These are phyloP conservation scores for Prenolepis imparis DNA, from an alignment of 2,888 invertebrate genomes.

Conservation along the genomic window DNA sequence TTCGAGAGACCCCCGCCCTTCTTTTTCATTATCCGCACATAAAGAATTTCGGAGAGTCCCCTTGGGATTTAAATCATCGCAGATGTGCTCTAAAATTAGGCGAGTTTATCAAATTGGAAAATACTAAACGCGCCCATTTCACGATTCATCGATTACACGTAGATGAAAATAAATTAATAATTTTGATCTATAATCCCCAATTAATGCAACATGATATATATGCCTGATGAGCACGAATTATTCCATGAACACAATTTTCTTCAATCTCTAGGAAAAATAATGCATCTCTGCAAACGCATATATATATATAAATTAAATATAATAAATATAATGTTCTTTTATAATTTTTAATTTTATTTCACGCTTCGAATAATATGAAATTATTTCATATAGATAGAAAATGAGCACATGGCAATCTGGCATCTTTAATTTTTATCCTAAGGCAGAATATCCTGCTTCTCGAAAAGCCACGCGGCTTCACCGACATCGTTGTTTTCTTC, in stretches of 20 bases:
- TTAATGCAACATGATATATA: conserved; percentile 54
- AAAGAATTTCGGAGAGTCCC: conserved; percentile 56
- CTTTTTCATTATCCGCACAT: conserved; percentile 75
- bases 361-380: too few relatives aligned
- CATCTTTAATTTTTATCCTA: conserved; percentile 70
- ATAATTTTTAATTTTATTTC: too few relatives aligned
- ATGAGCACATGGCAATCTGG: conserved; percentile 40
- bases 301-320: too few relatives aligned
- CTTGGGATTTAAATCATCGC: conserved; percentile 71
- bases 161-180: too few relatives aligned
- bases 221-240: too few relatives aligned
- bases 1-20: conserved; percentile 42
- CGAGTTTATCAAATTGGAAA: conserved; percentile 27
- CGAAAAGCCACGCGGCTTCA: conserved; percentile 61
- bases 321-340: too few relatives aligned
- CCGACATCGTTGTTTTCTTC: conserved; percentile 40
- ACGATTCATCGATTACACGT: too few relatives aligned
- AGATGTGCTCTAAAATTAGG: conserved; percentile 77
- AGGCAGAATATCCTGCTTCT: conserved; percentile 73
- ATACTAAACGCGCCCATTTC: too few relatives aligned
- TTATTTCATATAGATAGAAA: too few relatives aligned
- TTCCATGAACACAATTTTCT: conserved; percentile 40
- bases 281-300: neutral
- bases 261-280: conserved; percentile 1
- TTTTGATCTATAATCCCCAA: too few relatives aligned